Evolutionary conservation across 2,888 invertebrate genomes (phyloP), one percentile per base, ranked within the genome.

Genomic region (Synanthedon myopaeformis): DNA sequence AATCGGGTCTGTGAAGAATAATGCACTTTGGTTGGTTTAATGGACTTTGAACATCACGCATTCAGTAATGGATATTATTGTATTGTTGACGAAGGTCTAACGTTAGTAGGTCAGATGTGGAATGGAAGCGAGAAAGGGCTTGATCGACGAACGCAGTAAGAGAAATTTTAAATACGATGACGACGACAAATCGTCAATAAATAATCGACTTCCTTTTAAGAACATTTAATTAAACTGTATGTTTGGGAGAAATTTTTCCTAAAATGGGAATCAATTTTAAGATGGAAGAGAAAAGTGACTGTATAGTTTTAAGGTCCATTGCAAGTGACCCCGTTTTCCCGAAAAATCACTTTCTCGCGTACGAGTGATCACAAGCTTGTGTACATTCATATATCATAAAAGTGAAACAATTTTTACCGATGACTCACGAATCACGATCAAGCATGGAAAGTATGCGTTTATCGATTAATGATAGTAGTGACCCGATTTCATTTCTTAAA

Each of bases 391-490:
- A 23, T 51, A 35, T 69, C 63, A 69, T 64, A 69, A 72, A 72
- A 65, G 62, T 67, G 65, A 66, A 69, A 69, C 70, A 70, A 66
- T 71, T 71, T 54, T 66, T 65, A 67, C 69, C 71, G 69, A 74
- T 67, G 69, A 70, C 65, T 69, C 72, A 72, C 73, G 71, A 72
- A 63, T 66, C 60, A 65, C 61, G 62, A 65, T 56, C 60, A 57
- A 53, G 56, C 61, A 68, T 72, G 69, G 79, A 82, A 79, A 80
- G 79, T 77, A 62, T 57, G 61, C 69, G 63, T 70, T 48, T 51
- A 51, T 48, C 50, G 51, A 54, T 74, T 72, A 72, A 76, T 69
- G 72, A 71, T 67, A 65, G 59, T 63, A 65, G 59, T 63, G 76
- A 61, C 73, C 74, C 61, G 65, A 65, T 72, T 78, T 61, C 60